Base-by-base conservation (phyloP, 2,113 vertebrate species). In the Anser cygnoides region DNA sequence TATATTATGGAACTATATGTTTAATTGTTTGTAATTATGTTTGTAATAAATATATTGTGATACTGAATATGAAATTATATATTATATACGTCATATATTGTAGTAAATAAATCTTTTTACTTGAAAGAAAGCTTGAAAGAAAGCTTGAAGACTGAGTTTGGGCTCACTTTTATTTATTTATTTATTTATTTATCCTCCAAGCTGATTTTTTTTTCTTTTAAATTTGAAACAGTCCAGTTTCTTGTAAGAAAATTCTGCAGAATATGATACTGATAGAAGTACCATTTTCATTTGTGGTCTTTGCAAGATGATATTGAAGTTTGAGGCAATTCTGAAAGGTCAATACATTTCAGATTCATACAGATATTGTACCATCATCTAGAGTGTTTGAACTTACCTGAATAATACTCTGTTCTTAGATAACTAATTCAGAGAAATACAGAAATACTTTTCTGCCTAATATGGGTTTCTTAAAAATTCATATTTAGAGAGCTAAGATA, bases 31-130 rank as follows among this genome's bases (percentile, higher is more conserved):
- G 4, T 25, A 73, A 81, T 37, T 87, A 19, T 22, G 20, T 17
- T 17, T 58, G 26, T 1, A 55, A 50, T 50, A 59, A 44, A 20
- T 31, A 28, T 23, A 29, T 17, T 28, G 23, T 20, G 57, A 41
- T 7, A 87, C 4, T 57, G 17, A 4, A 15, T 33, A 22, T 52
- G 6, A 29, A 28, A 66, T 65, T 75, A 7, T 14, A 50, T 44
- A 8, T 7, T 52, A 9, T 16, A 26, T 46, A 11, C 25, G 12
- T n/a, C 52, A 44, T 4, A 46, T 21, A 46, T 29, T 4, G 0
- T 52, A n/a, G 9, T 74, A 23, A 37, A 89, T 8, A 29, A 43
- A 75, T 28, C 2, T 54, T 54, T 43, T 83, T 46, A 3, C 3
- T 44, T 84, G 46, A 49, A 49, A 49, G 46, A 21, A 13, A 43